Evolutionary conservation across 2,888 invertebrate genomes (phyloP).

Genomic region (Caenorhabditis japonica): DNA sequence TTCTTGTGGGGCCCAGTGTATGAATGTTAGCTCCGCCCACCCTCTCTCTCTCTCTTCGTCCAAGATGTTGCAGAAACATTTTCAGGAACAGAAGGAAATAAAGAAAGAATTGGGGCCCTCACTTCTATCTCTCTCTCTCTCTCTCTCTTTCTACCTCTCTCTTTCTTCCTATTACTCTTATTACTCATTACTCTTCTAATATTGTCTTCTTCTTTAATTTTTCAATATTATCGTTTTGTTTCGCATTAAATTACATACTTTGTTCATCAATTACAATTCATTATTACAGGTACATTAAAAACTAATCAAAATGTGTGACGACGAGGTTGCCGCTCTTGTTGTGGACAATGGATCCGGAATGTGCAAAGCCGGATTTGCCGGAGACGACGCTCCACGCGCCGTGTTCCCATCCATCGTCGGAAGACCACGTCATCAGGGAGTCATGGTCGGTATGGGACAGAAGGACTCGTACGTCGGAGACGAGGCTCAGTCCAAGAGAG

Average conservation of each 20-base stretch:
- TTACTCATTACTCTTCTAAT: background rate
- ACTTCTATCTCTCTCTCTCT: too few species aligned
- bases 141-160: background rate
- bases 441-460: slow-evolving; percentile 76
- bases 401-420: slow-evolving; percentile 89
- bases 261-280: too few species aligned
- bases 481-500: slow-evolving; percentile 82
- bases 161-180: background rate
- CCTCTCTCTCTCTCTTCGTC: slow-evolving; percentile 7
- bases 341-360: slow-evolving; percentile 78
- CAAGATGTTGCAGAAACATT: slow-evolving; percentile 6
- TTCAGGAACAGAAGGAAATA: background rate
- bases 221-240: background rate
- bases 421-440: slow-evolving; percentile 83
- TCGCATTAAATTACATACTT: slow-evolving; percentile 3
- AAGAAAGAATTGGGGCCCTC: too few species aligned
- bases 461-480: slow-evolving; percentile 70
- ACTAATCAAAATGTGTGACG: slow-evolving; percentile 15
- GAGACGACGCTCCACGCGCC: slow-evolving; percentile 85
- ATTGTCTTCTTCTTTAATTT: slow-evolving; percentile 1
- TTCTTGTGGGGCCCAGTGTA: slow-evolving; percentile 12
- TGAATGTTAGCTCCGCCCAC: slow-evolving; percentile 37
- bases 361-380: slow-evolving; percentile 86
- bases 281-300: slow-evolving; percentile 42
- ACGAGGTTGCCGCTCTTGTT: slow-evolving; percentile 78